phyloP scores from a whole-genome alignment of 2,797 vertebrate genomes.

The Tarsius wallacei region DNA sequence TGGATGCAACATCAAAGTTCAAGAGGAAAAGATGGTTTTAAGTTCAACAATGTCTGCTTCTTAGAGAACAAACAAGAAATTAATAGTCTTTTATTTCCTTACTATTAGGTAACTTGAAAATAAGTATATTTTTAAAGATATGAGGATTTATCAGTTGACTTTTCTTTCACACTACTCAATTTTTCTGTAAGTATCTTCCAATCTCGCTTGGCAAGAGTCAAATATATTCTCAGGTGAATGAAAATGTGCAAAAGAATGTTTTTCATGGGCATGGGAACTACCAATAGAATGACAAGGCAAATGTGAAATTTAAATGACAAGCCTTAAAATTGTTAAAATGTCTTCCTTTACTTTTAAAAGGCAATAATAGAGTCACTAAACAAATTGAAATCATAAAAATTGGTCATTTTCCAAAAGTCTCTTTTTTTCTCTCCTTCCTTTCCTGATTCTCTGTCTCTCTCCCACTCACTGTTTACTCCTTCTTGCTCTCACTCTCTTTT shows the following conservation, averaged over 20 bases:
- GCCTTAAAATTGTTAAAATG: neutral
- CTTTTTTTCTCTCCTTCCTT: neutral
- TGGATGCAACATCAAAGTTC: neutral
- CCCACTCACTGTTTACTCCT: neutral
- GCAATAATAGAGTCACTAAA: neutral
- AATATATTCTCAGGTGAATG: constrained; percentile 9
- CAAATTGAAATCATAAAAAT: constrained; percentile 1
- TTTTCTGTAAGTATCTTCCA: constrained; percentile 53
- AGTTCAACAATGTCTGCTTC: neutral
- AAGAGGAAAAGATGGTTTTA: constrained; percentile 9
- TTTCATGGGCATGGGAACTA: neutral
- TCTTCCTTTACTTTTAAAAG: neutral
- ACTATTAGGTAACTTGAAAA: neutral
- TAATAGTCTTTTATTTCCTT: neutral
- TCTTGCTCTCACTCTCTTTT: constrained; percentile 21
- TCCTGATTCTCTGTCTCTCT: too few species aligned
- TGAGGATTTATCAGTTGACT: neutral
- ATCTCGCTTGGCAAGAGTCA: constrained; percentile 30
- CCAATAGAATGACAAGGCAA: neutral
- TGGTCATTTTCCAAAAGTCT: constrained; percentile 2
- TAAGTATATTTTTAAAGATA: neutral
- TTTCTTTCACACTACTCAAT: neutral
- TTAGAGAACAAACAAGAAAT: neutral
- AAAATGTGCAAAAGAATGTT: neutral
- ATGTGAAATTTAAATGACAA: neutral